Base-by-base conservation (phyloP, 2,888 invertebrate species). In the Papilio protenor region DNA sequence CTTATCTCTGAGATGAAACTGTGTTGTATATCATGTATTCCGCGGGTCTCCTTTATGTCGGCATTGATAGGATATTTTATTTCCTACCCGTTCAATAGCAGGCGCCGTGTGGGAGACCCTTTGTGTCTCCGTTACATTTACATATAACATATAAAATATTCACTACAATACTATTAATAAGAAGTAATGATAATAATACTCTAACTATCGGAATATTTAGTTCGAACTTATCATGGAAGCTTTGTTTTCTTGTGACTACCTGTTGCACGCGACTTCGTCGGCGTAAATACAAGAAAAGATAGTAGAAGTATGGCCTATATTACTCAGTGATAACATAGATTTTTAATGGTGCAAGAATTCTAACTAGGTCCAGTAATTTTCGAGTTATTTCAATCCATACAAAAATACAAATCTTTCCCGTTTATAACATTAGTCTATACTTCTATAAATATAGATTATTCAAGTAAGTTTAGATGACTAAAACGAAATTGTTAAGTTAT, bases 41-140 rank as follows among this genome's bases (percentile, higher is more conserved):
- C 61, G 79, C 81, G 81, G 82, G 83, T 79, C 82, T 86, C 89
- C 88, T 91, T 91, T 90, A 91, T 89, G 89, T 82, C 87, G 85
- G 90, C 89, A 92, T 93, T 92, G 92, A 94, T 88, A 90, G 87
- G 91, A 90, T 91, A 92, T 93, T 93, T 92, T 93, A 94, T 94
- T 93, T 92, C 91, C 89, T 86, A 78, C 82, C 86, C 88, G 87
- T 84, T 89, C 90, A 86, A 89, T 88, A 89, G 81, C 76, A 78
- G 79, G 75, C 82, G 80, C 80, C 52, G 72, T 74, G 77, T 49
- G 77, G 74, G 77, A 74, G 47, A 14, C 77, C 78, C 81, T 82
- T 81, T 82, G 81, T 82, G 81, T 71, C 23, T 23, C 64, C 21
- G 27, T 40, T 73, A 21, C 33, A 52, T 77, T 77, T 64, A 72